These are phyloP conservation scores for Oscheius sp. DNA, from an alignment of 2,888 invertebrate species.

Conservation along the genomic window DNA sequence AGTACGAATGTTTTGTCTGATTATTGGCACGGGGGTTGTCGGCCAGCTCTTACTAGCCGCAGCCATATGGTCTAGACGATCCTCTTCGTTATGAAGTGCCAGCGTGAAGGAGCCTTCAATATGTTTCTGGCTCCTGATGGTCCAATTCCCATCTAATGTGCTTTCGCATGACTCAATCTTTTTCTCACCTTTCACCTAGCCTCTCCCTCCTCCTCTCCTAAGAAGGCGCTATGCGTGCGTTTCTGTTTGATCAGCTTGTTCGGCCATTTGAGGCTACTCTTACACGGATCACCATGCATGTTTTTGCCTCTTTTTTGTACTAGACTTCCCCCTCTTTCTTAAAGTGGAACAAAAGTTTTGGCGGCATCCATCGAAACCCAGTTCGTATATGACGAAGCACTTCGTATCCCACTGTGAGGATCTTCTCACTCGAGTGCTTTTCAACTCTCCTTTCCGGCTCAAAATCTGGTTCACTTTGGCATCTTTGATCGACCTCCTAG, in stretches of 20 bases:
- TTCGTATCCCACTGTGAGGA: slow-evolving; percentile 13
- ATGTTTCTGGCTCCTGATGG: neutral
- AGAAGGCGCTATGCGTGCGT: slow-evolving; percentile 20
- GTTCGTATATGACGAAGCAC: slow-evolving; percentile 19
- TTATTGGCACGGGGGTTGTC: neutral
- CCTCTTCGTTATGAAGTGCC: neutral
- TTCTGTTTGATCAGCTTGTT: slow-evolving; percentile 27
- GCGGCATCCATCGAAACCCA: neutral
- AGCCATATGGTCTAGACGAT: slow-evolving; percentile 13
- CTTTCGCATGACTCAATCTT: neutral
- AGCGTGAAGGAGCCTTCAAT: neutral
- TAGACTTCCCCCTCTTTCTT: neutral
- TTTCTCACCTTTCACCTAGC: neutral
- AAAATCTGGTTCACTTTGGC: too few species aligned
- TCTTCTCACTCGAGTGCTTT: slow-evolving; percentile 6
- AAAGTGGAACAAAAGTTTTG: neutral
- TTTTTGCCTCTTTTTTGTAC: neutral
- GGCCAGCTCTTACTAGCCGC: neutral
- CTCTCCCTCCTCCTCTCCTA: neutral
- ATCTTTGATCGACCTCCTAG: too few species aligned
- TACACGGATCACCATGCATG: slow-evolving; percentile 11
- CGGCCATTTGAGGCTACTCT: slow-evolving; percentile 19
- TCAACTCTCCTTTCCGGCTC: too few species aligned
- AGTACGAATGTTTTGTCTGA: slow-evolving; percentile 20
- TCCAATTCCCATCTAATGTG: neutral